Evolutionary conservation across 2,797 vertebrate genomes (phyloP).

Genomic region (Pristis pectinata): DNA sequence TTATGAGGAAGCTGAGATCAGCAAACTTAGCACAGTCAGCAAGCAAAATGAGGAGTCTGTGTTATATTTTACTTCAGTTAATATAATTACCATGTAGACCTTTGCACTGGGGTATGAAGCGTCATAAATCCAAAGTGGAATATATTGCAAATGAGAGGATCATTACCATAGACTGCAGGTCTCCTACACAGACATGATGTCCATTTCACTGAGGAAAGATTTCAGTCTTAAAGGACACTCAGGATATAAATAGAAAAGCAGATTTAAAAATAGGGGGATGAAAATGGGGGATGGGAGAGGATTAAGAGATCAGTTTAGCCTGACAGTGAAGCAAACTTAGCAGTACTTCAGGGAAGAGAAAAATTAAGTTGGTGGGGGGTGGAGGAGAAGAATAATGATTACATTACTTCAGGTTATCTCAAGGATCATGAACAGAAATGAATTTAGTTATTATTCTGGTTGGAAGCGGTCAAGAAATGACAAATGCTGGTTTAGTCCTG

Average conservation of each 20-base stretch:
- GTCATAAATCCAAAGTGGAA: not conserved
- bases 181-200: conserved; percentile 48
- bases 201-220: conserved; percentile 44
- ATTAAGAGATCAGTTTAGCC: not conserved
- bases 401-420: not conserved
- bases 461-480: not conserved
- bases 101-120: not conserved
- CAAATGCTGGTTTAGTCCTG: not conserved
- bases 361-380: conserved; percentile 39
- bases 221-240: conserved; percentile 46
- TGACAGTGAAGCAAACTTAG: not conserved
- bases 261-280: conserved; percentile 46
- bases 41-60: not conserved
- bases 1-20: not conserved
- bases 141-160: not conserved
- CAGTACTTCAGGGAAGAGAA: not conserved
- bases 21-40: not conserved
- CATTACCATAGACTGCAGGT: conserved; percentile 41
- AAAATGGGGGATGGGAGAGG: not conserved
- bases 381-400: conserved; percentile 36
- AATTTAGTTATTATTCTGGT: not conserved
- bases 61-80: not conserved
- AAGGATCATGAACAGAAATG: not conserved
- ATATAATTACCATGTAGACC: not conserved
- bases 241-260: conserved; percentile 49